Conservation (phyloP, 2,113 vertebrate genomes). For the Pongo pygmaeus region DNA sequence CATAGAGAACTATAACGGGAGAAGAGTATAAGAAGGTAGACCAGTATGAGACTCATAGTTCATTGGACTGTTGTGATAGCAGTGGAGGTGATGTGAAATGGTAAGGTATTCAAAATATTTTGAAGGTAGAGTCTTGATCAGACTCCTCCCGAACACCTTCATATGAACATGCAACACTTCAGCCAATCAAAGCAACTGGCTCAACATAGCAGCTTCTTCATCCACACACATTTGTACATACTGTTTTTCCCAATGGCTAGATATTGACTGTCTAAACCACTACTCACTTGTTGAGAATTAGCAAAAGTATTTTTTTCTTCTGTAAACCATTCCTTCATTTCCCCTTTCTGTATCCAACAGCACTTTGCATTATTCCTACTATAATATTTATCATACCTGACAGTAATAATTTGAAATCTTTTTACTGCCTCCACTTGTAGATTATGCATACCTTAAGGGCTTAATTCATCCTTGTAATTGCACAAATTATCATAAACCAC, state of each 20-base stretch:
- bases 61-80: not conserved
- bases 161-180: not conserved
- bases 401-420: not conserved
- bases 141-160: not conserved
- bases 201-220: not conserved
- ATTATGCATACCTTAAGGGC: not conserved
- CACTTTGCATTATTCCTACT: not conserved
- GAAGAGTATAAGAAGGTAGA: not conserved
- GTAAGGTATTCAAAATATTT: not conserved
- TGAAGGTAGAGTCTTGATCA: not conserved
- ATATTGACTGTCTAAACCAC: not conserved
- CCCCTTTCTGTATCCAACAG: not conserved
- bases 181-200: not conserved
- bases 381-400: not conserved
- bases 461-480: not conserved
- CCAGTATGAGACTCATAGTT: not conserved
- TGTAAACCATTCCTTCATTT: not conserved
- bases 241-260: not conserved
- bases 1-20: not conserved
- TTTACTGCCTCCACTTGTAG: not conserved
- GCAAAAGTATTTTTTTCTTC: not conserved
- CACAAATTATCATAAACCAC: not conserved
- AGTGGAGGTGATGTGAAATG: not conserved
- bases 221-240: not conserved
- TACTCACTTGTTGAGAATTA: not conserved